Conservation (phyloP, 1,140 invertebrate species). For the Melipona quadrifasciata region DNA sequence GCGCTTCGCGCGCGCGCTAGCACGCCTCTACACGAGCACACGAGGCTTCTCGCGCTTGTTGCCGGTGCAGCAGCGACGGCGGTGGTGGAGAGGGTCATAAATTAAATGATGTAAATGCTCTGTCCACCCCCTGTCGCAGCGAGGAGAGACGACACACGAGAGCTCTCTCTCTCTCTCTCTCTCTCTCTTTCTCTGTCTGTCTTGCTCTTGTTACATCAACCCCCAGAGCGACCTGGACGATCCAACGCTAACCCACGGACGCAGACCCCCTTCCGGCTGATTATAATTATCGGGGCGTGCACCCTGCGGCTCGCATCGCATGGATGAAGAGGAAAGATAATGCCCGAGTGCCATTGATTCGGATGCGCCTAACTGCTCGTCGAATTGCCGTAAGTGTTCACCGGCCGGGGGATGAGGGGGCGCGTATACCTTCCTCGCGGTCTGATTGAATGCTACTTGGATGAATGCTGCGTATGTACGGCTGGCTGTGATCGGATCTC, state of each 20-base stretch:
- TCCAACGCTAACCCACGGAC: conserved; percentile 45
- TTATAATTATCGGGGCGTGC: conserved; percentile 71
- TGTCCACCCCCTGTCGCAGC: conserved; percentile 79
- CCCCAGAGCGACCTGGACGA: conserved; percentile 47
- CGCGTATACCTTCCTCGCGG: neutral
- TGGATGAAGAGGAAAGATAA: conserved; percentile 49
- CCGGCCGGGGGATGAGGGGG: too few species aligned
- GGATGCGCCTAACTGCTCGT: conserved; percentile 33
- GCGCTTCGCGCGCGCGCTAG: conserved; percentile 47
- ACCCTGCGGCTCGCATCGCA: conserved; percentile 44
- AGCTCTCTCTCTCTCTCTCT: conserved; percentile 9
- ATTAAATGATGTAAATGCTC: conserved; percentile 83
- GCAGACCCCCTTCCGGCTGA: conserved; percentile 58
- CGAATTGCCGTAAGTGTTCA: conserved; percentile 44
- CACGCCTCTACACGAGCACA: conserved; percentile 1
- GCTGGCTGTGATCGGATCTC: neutral
- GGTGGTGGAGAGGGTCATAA: conserved; percentile 76
- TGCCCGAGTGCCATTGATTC: conserved; percentile 43
- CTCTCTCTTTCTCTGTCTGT: neutral
- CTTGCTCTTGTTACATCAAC: conserved; percentile 5
- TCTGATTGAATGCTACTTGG: neutral
- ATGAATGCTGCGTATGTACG: neutral
- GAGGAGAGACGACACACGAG: conserved; percentile 71
- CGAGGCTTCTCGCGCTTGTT: conserved; percentile 40
- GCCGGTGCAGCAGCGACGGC: conserved; percentile 47